phyloP scores from a whole-genome alignment of 2,888 invertebrate genomes.

The Beris morrisii region DNA sequence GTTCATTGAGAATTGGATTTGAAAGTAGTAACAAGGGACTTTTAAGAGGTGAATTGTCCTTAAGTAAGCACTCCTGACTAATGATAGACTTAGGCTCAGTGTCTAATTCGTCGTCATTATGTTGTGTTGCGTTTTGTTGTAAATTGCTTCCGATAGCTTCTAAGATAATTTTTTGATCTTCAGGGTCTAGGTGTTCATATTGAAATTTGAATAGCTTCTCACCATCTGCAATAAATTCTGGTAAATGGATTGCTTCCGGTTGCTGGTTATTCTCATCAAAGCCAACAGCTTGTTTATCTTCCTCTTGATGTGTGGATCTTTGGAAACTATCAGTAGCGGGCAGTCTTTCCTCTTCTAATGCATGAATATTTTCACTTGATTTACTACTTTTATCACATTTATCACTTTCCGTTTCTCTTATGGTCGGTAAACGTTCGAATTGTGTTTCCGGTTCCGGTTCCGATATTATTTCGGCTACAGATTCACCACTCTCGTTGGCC shows the following conservation, averaged over 20 bases:
- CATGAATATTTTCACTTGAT: not conserved
- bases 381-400: conserved; percentile 21
- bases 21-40: conserved; percentile 17
- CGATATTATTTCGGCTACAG: conserved; percentile 7
- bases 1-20: not conserved
- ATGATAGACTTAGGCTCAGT: not conserved
- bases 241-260: conserved; percentile 5
- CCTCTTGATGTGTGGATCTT: conserved; percentile 11
- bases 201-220: conserved; percentile 5
- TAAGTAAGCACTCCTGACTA: not conserved
- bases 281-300: conserved; percentile 10
- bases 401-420: conserved; percentile 27
- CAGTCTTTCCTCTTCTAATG: conserved; percentile 15
- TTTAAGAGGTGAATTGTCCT: not conserved
- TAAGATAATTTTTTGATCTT: conserved; percentile 21
- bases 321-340: conserved; percentile 3
- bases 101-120: conserved; percentile 16
- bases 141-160: conserved; percentile 27
- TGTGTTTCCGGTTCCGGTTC: conserved; percentile 6
- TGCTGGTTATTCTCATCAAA: conserved; percentile 17
- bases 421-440: too few species aligned
- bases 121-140: conserved; percentile 17
- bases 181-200: conserved; percentile 27
- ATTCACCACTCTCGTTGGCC: not conserved
- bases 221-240: not conserved